Evolutionary conservation across 1,140 invertebrate genomes (phyloP).

Genomic region (Cataglyphis hispanica): DNA sequence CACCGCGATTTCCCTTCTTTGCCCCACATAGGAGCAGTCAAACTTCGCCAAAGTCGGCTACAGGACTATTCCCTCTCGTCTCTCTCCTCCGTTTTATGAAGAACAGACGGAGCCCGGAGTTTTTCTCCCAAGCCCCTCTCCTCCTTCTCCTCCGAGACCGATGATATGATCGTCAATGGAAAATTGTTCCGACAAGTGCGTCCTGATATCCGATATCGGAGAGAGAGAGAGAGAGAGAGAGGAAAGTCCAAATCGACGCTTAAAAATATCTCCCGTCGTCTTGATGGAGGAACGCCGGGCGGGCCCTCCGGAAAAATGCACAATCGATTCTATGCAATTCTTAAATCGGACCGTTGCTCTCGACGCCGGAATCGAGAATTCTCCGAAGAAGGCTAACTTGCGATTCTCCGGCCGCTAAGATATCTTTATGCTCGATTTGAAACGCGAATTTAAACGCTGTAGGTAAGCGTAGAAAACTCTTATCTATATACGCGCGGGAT

Average conservation of each 20-base stretch:
- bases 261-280: background rate
- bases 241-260: slow-evolving; percentile 41
- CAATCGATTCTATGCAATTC: background rate
- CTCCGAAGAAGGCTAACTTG: slow-evolving; percentile 1
- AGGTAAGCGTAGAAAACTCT: background rate
- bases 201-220: slow-evolving; percentile 58
- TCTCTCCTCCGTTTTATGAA: slow-evolving; percentile 34
- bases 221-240: too few relatives aligned
- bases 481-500: background rate
- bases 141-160: background rate
- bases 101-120: background rate
- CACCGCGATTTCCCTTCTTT: slow-evolving; percentile 33
- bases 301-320: slow-evolving; percentile 38
- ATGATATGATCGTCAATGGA: slow-evolving; percentile 47
- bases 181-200: slow-evolving; percentile 67
- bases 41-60: slow-evolving; percentile 15
- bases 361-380: slow-evolving; percentile 11
- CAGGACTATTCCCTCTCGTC: background rate
- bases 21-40: slow-evolving; percentile 34
- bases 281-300: background rate
- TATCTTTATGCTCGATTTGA: slow-evolving; percentile 28
- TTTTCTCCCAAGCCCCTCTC: background rate
- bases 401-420: slow-evolving; percentile 5
- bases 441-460: slow-evolving; percentile 30
- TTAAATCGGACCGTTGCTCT: too few relatives aligned